These are phyloP conservation scores for Hephaestus fuliginosus DNA, from an alignment of 2,797 vertebrate species.

Conservation along the genomic window DNA sequence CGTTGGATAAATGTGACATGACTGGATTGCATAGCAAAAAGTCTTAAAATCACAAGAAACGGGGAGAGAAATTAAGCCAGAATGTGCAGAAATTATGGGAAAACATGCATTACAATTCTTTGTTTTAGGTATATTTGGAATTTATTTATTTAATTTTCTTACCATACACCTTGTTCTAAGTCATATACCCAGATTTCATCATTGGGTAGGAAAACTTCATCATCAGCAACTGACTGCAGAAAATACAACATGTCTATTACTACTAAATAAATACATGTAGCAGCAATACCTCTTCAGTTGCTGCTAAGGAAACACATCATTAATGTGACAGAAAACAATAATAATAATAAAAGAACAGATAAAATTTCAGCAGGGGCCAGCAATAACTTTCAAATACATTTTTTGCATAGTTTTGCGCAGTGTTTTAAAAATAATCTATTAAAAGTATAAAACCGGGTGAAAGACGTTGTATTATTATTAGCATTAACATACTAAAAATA, in stretches of 20 bases:
- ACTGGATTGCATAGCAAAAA: neutral
- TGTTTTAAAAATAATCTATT: neutral
- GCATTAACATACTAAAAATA: neutral
- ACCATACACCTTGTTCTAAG: constrained; percentile 92
- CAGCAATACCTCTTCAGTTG: neutral
- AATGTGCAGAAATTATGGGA: neutral
- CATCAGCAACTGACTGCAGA: constrained; percentile 91
- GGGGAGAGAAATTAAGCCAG: neutral
- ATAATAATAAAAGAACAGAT: neutral
- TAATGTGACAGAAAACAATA: neutral
- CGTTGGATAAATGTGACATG: neutral
- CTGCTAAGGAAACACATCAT: neutral
- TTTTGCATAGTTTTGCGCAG: neutral
- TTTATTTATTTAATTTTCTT: constrained; percentile 66
- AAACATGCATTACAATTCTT: neutral
- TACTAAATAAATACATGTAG: neutral
- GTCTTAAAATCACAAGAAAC: neutral
- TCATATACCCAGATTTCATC: constrained; percentile 97
- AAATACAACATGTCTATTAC: constrained; percentile 37
- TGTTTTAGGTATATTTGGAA: neutral
- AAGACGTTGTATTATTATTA: neutral
- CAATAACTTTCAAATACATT: neutral
- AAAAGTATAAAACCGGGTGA: neutral
- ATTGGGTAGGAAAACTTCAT: constrained; percentile 93
- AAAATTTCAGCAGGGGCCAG: no score